Conservation (phyloP, 2,888 invertebrate genomes). For the Phengaris alcon region DNA sequence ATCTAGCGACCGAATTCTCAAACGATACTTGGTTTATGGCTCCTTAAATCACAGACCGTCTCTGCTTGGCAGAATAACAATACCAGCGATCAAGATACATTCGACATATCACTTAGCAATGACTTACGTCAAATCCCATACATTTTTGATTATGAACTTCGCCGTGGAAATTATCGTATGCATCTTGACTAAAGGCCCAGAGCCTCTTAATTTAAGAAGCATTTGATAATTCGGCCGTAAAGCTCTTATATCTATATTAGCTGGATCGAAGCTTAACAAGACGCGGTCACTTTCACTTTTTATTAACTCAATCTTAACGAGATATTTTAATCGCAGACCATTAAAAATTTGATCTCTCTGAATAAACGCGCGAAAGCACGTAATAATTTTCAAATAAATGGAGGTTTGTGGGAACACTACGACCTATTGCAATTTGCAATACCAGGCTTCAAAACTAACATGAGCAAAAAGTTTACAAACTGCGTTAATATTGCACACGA, state of each 20-base stretch:
- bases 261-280: neutral
- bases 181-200: neutral
- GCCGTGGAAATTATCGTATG: too few species aligned
- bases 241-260: neutral
- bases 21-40: too few species aligned
- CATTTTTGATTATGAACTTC: too few species aligned
- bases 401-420: too few species aligned
- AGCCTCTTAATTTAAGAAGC: neutral
- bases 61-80: too few species aligned
- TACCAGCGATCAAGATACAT: too few species aligned
- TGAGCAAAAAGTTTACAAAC: neutral
- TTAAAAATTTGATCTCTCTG: neutral
- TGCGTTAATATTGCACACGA: neutral
- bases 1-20: too few species aligned
- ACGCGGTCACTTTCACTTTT: neutral
- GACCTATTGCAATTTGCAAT: too few species aligned
- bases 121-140: too few species aligned
- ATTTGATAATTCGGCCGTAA: neutral
- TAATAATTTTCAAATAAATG: neutral
- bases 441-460: too few species aligned
- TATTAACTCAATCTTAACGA: constrained; percentile 1
- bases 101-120: too few species aligned
- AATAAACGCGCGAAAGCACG: neutral
- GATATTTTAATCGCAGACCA: neutral
- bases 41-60: too few species aligned